A percentile compares a stretch with the other conserved stretches of the same genome.
phyloP scores from a whole-genome alignment of 2,797 vertebrate species.

The Leptatherina wallacei region DNA sequence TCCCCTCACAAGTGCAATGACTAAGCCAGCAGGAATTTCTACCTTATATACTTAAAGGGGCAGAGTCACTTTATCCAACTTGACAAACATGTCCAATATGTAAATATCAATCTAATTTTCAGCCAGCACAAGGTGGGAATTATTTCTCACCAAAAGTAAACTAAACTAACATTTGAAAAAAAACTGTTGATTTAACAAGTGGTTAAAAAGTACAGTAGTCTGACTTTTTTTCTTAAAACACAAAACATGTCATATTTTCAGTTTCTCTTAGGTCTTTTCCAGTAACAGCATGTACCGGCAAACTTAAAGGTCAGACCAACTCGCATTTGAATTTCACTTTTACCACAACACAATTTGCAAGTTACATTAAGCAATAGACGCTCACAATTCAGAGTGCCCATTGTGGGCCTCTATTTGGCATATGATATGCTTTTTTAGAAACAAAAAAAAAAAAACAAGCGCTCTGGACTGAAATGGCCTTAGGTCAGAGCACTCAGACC shows the following conservation, averaged over 20 bases:
- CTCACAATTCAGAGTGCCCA: background rate
- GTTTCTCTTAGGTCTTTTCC: background rate
- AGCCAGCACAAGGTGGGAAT: conserved; percentile 4
- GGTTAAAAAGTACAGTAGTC: background rate
- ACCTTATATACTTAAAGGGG: conserved; percentile 87
- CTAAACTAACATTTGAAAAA: conserved; percentile 1
- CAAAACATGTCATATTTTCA: background rate
- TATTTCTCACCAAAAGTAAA: conserved; percentile 22
- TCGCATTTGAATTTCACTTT: background rate
- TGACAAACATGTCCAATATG: conserved; percentile 19
- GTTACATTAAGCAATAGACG: background rate
- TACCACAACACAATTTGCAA: background rate
- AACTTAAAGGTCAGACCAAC: background rate
- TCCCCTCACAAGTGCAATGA: conserved; percentile 85
- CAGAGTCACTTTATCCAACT: conserved; percentile 59
- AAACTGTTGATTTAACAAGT: background rate
- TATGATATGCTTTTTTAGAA: background rate
- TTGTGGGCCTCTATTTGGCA: background rate
- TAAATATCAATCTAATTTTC: conserved; percentile 22
- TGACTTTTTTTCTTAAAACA: background rate
- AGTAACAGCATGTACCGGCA: background rate
- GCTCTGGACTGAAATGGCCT: conserved; percentile 27
- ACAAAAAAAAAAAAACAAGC: background rate
- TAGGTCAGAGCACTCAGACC: conserved; percentile 53
- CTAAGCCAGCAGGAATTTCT: conserved; percentile 89